These are phyloP conservation scores for Nanorana parkeri DNA, from an alignment of 2,113 vertebrate genomes.

Conservation along the genomic window DNA sequence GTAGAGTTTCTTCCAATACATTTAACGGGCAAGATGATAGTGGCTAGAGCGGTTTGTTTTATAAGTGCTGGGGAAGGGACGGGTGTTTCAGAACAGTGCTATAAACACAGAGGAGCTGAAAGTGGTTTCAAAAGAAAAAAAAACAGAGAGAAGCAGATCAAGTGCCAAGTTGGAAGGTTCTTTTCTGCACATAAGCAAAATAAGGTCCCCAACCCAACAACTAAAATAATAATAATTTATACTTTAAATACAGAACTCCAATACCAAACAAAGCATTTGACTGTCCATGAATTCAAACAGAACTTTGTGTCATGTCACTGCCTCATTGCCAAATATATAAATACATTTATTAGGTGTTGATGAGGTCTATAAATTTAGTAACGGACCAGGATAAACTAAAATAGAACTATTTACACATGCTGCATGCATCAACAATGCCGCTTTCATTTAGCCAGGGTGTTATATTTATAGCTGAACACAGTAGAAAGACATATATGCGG, in stretches of 20 bases:
- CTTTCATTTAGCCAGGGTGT: not conserved
- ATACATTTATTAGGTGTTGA: slow-evolving; percentile 4
- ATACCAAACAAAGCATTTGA: no score
- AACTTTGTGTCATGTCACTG: not conserved
- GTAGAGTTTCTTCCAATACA: not conserved
- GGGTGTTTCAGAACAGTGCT: not conserved
- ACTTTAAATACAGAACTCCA: no score
- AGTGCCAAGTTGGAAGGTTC: not conserved
- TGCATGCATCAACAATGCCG: not conserved
- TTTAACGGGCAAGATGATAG: not conserved
- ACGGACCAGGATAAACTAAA: not conserved
- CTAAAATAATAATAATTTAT: not conserved
- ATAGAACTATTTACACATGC: not conserved
- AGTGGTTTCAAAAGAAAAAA: not conserved
- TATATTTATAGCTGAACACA: not conserved
- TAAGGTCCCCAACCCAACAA: no score
- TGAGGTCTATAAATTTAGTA: not conserved
- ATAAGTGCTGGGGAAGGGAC: not conserved
- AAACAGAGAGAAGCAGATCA: not conserved
- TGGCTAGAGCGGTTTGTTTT: not conserved
- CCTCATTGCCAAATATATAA: not conserved
- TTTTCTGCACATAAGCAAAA: not conserved
- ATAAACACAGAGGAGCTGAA: not conserved
- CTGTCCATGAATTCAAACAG: no score
- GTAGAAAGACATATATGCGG: no score